Evolutionary conservation across 2,888 invertebrate species (phyloP), one percentile per base, ranked within the genome.

Genomic region (Eilema caniola): DNA sequence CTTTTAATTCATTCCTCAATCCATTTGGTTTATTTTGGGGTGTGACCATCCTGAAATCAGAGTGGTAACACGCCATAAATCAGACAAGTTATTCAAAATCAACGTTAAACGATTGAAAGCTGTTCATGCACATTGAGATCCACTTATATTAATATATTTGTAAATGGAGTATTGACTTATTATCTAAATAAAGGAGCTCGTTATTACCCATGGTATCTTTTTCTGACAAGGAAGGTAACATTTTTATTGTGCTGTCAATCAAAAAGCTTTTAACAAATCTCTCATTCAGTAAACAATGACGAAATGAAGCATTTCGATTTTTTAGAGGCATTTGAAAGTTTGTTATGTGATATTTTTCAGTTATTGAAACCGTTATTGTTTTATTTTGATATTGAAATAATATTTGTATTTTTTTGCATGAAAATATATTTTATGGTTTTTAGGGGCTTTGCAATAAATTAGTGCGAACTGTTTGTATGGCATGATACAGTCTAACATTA

Each of bases 141-240:
- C 53, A 53, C 53, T 53, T 53, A 8, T n/a, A 53, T n/a, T n/a
- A 53, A 53, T 53, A n/a, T 53, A 47, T 47, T 47, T 47, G 20
- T 47, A 47, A 47, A 47, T 20, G 20, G 47, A 20, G 20, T 47
- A 53, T n/a, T n/a, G 53, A 53, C 53, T n/a, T 53, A 47, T n/a
- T 53, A 53, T 53, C 53, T 20, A 10, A n/a, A 53, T 53, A 53
- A 53, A 53, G 53, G 8, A 53, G 20, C n/a, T 53, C 53, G n/a
- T 53, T 53, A 53, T 53, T 10, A 53, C 2, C 53, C 53, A n/a
- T 8, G 53, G 53, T 47, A 47, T 53, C 53, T 53, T n/a, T n/a
- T 53, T 53, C 53, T 53, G 53, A 53, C 53, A 53, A 53, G 53
- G 53, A 53, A 53, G 53, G 53, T 53, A 53, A n/a, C 53, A n/a